Evolutionary conservation across 2,797 vertebrate genomes (phyloP), one percentile per base, ranked within the genome.

Genomic region (Enteromius thamalakanensis): DNA sequence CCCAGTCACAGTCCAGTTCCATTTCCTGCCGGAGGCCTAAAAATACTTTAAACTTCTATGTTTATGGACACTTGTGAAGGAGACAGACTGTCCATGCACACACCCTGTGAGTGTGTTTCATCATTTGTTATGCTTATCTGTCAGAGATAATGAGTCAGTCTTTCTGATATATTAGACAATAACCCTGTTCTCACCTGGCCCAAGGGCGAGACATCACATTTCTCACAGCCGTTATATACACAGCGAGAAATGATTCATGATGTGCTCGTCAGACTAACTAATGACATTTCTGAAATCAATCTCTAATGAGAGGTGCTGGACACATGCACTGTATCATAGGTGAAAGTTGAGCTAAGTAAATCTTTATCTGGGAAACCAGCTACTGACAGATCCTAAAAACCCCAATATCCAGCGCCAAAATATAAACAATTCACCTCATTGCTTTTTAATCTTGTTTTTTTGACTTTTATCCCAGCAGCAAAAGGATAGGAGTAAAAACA

Each of bases 101-200:
- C 87, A 88, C 91, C 89, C 91, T 92, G 40, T 37, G 8, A 67
- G 58, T 86, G 83, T 69, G 76, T 84, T 82, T 89, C 32, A 40
- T 60, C 68, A 81, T 74, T 81, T 71, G 62, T 81, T 68, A 71
- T 60, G 67, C 58, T 64, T 51, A 29, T 91, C 90, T 91, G 89
- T 94, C 90, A 90, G 80, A 85, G 89, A 89, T 88, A 92, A 93
- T 90, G 91, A 94, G 90, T 93, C 88, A 90, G 85, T 86, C 90
- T 89, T 88, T 92, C 89, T 88, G 92, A 92, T 94, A 94, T 92
- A 69, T 81, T 90, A 94, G 90, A 92, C 92, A 89, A 89, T 88
- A 85, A 91, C 91, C 89, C 89, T 92, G 90, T 93, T 93, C 92
- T 91, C 93, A 93, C 93, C 92, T 93, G 86, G 88, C 90, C 91